A percentile compares a stretch with the other conserved stretches of the same genome.
Evolutionary conservation across 2,797 vertebrate species (phyloP).

Genomic region (Sebastes trivittatus): DNA sequence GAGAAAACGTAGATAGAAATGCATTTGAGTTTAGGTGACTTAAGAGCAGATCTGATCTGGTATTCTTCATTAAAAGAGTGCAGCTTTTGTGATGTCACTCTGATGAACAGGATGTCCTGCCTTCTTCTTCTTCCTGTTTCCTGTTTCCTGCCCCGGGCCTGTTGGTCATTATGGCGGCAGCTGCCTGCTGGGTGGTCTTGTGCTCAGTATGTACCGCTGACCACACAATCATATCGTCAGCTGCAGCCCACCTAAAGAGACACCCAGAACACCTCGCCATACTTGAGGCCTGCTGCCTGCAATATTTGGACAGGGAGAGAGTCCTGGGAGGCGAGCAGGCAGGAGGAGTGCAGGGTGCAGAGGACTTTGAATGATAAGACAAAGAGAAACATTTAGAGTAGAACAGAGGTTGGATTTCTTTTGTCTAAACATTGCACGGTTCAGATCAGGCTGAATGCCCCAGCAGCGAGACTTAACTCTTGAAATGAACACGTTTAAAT

Average conservation of each 20-base stretch:
- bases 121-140: slow-evolving; percentile 81
- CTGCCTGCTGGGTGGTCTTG: slow-evolving; percentile 81
- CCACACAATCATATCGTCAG: slow-evolving; percentile 77
- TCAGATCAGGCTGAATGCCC: slow-evolving; percentile 23
- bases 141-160: slow-evolving; percentile 74
- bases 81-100: slow-evolving; percentile 64
- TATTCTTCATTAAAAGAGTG: slow-evolving; percentile 30
- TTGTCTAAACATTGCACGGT: slow-evolving; percentile 62
- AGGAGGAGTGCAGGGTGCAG: slow-evolving; percentile 48
- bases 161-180: slow-evolving; percentile 73
- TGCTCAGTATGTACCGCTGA: slow-evolving; percentile 63
- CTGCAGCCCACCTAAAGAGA: slow-evolving; percentile 77
- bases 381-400: slow-evolving; percentile 73
- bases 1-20: slow-evolving; percentile 35
- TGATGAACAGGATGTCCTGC: slow-evolving; percentile 79
- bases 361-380: slow-evolving; percentile 71
- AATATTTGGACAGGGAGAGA: slow-evolving; percentile 75
- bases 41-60: slow-evolving; percentile 9
- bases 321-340: slow-evolving; percentile 44
- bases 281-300: slow-evolving; percentile 78
- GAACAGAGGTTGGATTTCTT: slow-evolving; percentile 47
- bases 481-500: slow-evolving; percentile 24
- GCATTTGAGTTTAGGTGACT: slow-evolving; percentile 38
- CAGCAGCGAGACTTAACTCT: slow-evolving; percentile 4
- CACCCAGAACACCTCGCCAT: slow-evolving; percentile 74